Conservation (phyloP, 2,888 invertebrate species). For the Torymus aiolomorphi region DNA sequence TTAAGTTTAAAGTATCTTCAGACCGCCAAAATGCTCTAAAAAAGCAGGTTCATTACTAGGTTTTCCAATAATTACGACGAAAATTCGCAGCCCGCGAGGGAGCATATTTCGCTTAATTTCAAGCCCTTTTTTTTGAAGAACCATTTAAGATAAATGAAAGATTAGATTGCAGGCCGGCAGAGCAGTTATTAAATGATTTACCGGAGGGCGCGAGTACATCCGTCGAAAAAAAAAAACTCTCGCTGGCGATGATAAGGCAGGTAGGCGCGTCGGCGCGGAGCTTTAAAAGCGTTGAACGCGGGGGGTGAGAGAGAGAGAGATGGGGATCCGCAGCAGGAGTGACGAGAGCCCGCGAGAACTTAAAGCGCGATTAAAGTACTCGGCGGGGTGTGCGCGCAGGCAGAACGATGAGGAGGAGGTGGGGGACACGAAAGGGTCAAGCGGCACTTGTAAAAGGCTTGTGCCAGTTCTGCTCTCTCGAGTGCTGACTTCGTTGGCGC, state of each 20-base stretch:
- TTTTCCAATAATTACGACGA: too few species aligned
- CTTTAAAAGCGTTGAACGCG: constrained; percentile 8
- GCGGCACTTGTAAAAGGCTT: constrained; percentile 57
- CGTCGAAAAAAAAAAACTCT: constrained; percentile 3
- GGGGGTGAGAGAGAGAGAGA: not conserved
- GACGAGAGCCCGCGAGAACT: not conserved
- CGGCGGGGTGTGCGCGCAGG: not conserved
- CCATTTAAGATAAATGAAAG: too few species aligned
- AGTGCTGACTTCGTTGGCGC: constrained; percentile 19
- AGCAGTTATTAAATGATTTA: too few species aligned
- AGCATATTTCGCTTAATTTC: too few species aligned
- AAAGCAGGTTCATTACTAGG: too few species aligned
- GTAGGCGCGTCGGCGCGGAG: not conserved
- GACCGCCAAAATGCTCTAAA: too few species aligned
- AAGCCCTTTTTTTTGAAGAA: too few species aligned
- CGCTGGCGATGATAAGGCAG: not conserved
- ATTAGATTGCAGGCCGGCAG: too few species aligned
- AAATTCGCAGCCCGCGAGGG: too few species aligned
- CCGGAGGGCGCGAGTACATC: not conserved
- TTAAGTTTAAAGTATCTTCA: too few species aligned
- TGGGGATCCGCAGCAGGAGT: too few species aligned
- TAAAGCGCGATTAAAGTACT: constrained; percentile 46
- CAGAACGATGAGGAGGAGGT: not conserved
- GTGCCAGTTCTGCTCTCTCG: constrained; percentile 25
- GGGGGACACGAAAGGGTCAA: constrained; percentile 58